Evolutionary conservation across 2,888 invertebrate genomes (phyloP).

Genomic region (Tachina fera): DNA sequence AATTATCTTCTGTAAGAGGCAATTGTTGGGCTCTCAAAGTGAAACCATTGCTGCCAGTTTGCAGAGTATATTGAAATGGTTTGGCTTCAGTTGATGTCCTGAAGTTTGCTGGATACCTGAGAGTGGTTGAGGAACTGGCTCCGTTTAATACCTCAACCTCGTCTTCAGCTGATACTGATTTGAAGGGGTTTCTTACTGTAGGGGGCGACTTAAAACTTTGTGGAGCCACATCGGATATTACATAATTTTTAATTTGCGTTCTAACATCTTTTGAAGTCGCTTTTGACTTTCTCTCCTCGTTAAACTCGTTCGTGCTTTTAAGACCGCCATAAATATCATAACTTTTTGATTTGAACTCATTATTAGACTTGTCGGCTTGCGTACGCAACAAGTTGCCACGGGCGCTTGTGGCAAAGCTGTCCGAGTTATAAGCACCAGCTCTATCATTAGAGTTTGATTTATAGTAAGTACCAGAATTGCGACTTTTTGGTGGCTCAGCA

Average conservation of each 20-base stretch:
- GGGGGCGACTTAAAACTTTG: slow-evolving; percentile 83
- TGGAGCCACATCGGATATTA: slow-evolving; percentile 81
- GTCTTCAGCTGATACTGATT: neutral
- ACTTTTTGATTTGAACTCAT: slow-evolving; percentile 57
- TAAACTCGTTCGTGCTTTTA: slow-evolving; percentile 56
- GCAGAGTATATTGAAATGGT: slow-evolving; percentile 78
- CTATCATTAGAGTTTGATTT: slow-evolving; percentile 70
- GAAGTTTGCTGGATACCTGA: slow-evolving; percentile 69
- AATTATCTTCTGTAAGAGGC: slow-evolving; percentile 68
- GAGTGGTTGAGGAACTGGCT: slow-evolving; percentile 68
- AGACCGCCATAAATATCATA: slow-evolving; percentile 64
- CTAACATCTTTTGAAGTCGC: slow-evolving; percentile 59
- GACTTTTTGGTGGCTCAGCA: slow-evolving; percentile 71
- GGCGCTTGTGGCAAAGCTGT: slow-evolving; percentile 74
- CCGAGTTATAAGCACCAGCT: slow-evolving; percentile 73
- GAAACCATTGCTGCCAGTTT: slow-evolving; percentile 78
- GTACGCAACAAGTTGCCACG: slow-evolving; percentile 74
- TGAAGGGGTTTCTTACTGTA: slow-evolving; percentile 61
- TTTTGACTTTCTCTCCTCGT: slow-evolving; percentile 46
- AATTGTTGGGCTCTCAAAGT: slow-evolving; percentile 74
- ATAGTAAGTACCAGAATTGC: slow-evolving; percentile 47
- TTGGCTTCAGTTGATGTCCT: slow-evolving; percentile 74
- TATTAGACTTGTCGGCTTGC: slow-evolving; percentile 71
- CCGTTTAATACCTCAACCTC: slow-evolving; percentile 62
- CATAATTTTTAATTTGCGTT: slow-evolving; percentile 78